A percentile compares a stretch with the other conserved stretches of the same genome.
These are phyloP conservation scores for Nipponacmea schrenckii DNA, from an alignment of 2,888 invertebrate species.

Conservation along the genomic window DNA sequence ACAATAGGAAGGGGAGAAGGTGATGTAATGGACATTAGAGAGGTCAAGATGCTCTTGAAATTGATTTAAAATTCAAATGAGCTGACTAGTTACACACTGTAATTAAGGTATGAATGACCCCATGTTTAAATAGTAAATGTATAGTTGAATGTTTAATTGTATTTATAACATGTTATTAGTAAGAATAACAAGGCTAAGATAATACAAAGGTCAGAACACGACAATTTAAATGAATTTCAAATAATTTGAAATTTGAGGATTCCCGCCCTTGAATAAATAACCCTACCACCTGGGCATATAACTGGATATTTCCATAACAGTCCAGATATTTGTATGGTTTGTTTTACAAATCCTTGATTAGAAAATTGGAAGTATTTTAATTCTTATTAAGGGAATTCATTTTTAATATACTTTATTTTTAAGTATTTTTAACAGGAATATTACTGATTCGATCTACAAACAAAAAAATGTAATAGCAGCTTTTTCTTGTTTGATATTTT, in stretches of 20 bases:
- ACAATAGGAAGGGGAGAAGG: background rate
- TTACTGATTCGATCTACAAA: no score
- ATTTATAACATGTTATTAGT: background rate
- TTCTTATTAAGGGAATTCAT: no score
- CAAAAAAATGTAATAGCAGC: no score
- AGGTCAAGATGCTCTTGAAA: slow-evolving; percentile 4
- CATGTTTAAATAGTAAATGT: background rate
- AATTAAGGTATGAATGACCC: slow-evolving; percentile 2
- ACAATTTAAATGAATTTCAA: background rate
- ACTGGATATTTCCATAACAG: no score
- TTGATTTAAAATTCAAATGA: background rate
- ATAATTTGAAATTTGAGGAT: slow-evolving; percentile 3
- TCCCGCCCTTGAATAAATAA: background rate
- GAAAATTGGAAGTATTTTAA: no score
- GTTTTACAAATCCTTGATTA: no score
- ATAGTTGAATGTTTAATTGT: background rate
- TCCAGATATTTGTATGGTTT: no score
- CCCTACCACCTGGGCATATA: no score
- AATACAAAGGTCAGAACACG: slow-evolving; percentile 6
- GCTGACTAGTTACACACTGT: slow-evolving; percentile 1
- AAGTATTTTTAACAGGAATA: no score
- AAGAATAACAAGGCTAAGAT: slow-evolving; percentile 1
- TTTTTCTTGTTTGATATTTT: no score
- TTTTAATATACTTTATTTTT: no score
- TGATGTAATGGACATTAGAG: background rate